Evolutionary conservation across 2,113 vertebrate species (phyloP).

Genomic region (Acanthochromis polyacanthus): DNA sequence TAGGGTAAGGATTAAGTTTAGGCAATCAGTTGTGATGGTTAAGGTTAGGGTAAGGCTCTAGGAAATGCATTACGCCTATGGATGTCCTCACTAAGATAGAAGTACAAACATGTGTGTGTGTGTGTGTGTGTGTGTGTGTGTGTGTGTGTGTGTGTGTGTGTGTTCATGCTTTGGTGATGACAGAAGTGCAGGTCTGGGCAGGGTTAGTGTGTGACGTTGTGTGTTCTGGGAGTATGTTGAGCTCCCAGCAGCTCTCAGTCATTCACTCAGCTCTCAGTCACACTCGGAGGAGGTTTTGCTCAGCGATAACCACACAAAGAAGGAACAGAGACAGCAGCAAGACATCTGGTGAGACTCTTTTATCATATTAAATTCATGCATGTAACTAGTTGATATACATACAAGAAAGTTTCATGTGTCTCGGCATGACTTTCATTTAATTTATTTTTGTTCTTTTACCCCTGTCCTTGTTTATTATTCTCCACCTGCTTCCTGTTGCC

Average conservation of each 20-base stretch:
- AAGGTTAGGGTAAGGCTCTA: too few species aligned
- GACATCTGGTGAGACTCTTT: constrained; percentile 54
- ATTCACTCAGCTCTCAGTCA: constrained; percentile 35
- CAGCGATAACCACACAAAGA: constrained; percentile 1
- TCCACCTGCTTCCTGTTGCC: background rate
- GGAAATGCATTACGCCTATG: too few species aligned
- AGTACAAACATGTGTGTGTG: too few species aligned
- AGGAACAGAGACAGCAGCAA: constrained; percentile 9
- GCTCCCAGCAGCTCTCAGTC: constrained; percentile 35
- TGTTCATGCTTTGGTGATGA: constrained; percentile 45
- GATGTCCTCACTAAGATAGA: too few species aligned
- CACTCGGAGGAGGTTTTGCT: background rate
- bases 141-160: constrained; percentile 22
- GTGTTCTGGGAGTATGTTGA: constrained; percentile 47
- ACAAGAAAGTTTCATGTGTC: background rate
- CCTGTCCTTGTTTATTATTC: background rate
- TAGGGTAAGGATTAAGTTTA: too few species aligned
- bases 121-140: constrained; percentile 13
- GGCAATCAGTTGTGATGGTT: too few species aligned
- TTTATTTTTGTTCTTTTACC: background rate
- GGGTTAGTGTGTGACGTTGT: constrained; percentile 49
- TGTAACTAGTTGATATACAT: background rate
- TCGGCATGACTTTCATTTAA: background rate
- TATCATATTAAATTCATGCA: background rate
- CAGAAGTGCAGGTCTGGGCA: constrained; percentile 57